Conservation (phyloP, 2,113 vertebrate species). For the Cottus gobio region DNA sequence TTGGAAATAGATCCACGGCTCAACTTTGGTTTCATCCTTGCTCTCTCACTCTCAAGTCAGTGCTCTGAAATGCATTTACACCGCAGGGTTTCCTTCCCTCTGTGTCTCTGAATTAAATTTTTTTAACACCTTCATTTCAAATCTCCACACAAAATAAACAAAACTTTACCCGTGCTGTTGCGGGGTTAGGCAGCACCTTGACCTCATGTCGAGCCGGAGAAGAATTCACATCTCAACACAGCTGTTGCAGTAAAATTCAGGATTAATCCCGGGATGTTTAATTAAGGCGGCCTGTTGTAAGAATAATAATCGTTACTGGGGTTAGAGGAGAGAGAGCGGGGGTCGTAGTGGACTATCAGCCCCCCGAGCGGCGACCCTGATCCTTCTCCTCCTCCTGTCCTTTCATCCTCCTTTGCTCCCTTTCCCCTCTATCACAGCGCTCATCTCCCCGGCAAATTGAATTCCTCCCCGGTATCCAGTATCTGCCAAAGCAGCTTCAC, state of each 20-base stretch:
- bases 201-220: conserved; percentile 26
- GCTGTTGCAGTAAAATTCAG: no score
- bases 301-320: no score
- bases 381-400: conserved; percentile 45
- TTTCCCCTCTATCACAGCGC: conserved; percentile 45
- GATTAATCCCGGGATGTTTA: no score
- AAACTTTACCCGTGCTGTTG: background rate
- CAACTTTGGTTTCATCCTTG: conserved; percentile 34
- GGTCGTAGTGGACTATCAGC: conserved; percentile 44
- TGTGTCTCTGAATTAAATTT: conserved; percentile 29
- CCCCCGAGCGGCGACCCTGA: conserved; percentile 46
- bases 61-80: conserved; percentile 37
- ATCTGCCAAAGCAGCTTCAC: conserved; percentile 64
- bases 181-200: background rate
- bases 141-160: conserved; percentile 4
- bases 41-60: conserved; percentile 18
- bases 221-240: conserved; percentile 22
- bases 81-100: conserved; percentile 28
- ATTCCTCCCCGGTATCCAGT: conserved; percentile 62
- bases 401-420: conserved; percentile 49
- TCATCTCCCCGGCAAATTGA: conserved; percentile 71
- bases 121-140: conserved; percentile 11
- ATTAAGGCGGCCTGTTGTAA: no score
- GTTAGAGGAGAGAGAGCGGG: conserved; percentile 18
- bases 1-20: conserved; percentile 39